Base-by-base conservation (phyloP, 2,113 vertebrate genomes). In the Myotis brandtii region DNA sequence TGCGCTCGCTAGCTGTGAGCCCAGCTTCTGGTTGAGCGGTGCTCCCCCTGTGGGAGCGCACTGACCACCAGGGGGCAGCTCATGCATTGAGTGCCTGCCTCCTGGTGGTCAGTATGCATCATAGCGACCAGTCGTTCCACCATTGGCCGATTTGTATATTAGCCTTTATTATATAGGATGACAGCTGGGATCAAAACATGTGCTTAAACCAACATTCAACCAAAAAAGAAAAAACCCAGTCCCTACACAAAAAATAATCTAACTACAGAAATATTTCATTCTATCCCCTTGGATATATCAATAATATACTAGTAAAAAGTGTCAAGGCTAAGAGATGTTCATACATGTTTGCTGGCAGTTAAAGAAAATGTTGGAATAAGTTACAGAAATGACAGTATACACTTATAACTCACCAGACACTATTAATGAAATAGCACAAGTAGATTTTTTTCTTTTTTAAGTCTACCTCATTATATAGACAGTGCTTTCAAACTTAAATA, bases 281-380 rank as follows among this genome's bases (percentile, higher is more conserved):
- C 81, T 40, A 83, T 62, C 59, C 56, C 32, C 32, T 77, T 95
- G 50, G 76, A 40, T 54, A 86, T 27, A 92, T 80, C 79, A 89
- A 79, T 7, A 84, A 46, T 40, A n/a, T 83, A 96, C 43, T 43
- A 43, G 43, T 43, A 43, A 94, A 54, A 82, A 79, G 46, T 88
- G 84, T 59, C 77, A 88, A 84, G 82, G 62, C 52, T 90, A 90
- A 82, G 21, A 81, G n/a, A 75, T 18, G 34, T 92, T 84, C 75
- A 94, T 69, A 86, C 25, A 83, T 34, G n/a, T 56, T 37, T 94
- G 43, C 50, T 93, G 64, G 64, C 59, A 64, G 16, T 72, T 85
- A 76, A 94, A 88, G 62, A 64, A 84, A 73, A 82, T 52, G 50
- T n/a, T 92, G 66, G 9, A 95, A 81, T 80, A 96, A 87, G 16